phyloP scores from a whole-genome alignment of 2,888 invertebrate species.

The Strigamia maritima region DNA sequence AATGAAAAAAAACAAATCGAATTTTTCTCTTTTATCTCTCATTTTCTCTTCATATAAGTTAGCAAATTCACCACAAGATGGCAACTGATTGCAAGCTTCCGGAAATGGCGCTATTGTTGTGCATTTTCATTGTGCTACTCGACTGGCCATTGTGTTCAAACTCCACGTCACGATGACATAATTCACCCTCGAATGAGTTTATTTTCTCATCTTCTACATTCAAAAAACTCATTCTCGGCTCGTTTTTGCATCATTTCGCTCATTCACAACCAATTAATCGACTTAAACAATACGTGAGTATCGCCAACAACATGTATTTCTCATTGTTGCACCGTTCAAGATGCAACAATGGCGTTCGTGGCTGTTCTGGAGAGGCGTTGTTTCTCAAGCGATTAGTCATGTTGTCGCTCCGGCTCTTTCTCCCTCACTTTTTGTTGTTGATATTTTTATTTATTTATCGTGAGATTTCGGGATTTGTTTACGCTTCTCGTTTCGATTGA shows the following conservation, averaged over 20 bases:
- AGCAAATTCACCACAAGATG: slow-evolving; percentile 12
- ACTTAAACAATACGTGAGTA: not conserved
- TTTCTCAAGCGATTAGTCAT: not conserved
- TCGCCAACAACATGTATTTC: not conserved
- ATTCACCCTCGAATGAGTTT: slow-evolving; percentile 5
- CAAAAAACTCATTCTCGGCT: not conserved
- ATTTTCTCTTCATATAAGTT: not conserved
- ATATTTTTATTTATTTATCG: not conserved
- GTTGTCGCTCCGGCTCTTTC: not conserved
- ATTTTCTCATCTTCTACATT: not conserved
- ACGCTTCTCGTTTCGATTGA: not conserved
- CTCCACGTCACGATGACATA: slow-evolving; percentile 37
- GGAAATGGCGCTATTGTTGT: slow-evolving; percentile 38
- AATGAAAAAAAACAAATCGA: not conserved
- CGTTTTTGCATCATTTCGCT: not conserved
- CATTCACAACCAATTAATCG: not conserved
- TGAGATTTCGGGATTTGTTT: not conserved
- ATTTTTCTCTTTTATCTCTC: not conserved
- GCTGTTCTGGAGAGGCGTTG: not conserved
- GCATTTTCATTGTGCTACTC: slow-evolving; percentile 33
- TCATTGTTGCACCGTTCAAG: not conserved
- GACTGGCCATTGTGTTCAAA: slow-evolving; percentile 35
- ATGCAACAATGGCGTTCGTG: not conserved
- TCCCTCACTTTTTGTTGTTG: not conserved
- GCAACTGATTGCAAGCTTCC: slow-evolving; percentile 28